phyloP scores from a whole-genome alignment of 2,113 vertebrate species.

The Protomyctophum bolini region DNA sequence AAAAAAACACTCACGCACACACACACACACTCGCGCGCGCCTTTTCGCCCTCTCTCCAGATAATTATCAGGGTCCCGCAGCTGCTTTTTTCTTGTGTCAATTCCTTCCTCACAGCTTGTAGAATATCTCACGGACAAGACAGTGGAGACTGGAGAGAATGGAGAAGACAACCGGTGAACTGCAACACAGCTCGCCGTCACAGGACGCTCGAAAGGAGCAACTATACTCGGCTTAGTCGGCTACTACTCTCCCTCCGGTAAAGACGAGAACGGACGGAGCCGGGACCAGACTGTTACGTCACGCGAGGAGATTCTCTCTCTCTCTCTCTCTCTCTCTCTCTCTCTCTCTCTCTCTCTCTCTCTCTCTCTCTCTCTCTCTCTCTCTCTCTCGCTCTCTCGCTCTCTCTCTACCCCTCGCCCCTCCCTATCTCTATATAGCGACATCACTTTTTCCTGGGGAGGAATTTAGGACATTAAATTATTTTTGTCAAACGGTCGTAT shows the following conservation, averaged over 20 bases:
- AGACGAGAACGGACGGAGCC: constrained; percentile 68
- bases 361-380: not conserved
- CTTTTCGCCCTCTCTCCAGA: constrained; percentile 17
- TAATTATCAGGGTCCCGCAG: constrained; percentile 12
- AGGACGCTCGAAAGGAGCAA: constrained; percentile 30
- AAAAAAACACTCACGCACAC: too few species aligned
- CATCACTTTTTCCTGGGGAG: not conserved
- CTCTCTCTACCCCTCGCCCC: not conserved
- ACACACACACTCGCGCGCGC: constrained; percentile 5
- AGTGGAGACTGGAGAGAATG: constrained; percentile 27
- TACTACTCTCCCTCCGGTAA: constrained; percentile 20
- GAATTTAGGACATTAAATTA: too few species aligned
- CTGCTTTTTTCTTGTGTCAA: constrained; percentile 21
- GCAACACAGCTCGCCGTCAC: constrained; percentile 15
- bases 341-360: constrained; percentile 9
- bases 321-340: not conserved
- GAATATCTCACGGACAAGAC: constrained; percentile 56
- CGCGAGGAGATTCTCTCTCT: constrained; percentile 61
- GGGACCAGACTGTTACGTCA: constrained; percentile 73
- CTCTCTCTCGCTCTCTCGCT: not conserved
- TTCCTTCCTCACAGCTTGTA: constrained; percentile 14
- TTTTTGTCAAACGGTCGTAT: too few species aligned
- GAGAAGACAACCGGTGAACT: constrained; percentile 28
- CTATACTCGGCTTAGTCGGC: constrained; percentile 45
- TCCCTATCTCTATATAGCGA: too few species aligned